Percentiles rank a stretch among this genome's conserved stretches.
Conservation (phyloP, 37 sponge, comb jelly and placozoan genomes). For the Agelas oroides region DNA sequence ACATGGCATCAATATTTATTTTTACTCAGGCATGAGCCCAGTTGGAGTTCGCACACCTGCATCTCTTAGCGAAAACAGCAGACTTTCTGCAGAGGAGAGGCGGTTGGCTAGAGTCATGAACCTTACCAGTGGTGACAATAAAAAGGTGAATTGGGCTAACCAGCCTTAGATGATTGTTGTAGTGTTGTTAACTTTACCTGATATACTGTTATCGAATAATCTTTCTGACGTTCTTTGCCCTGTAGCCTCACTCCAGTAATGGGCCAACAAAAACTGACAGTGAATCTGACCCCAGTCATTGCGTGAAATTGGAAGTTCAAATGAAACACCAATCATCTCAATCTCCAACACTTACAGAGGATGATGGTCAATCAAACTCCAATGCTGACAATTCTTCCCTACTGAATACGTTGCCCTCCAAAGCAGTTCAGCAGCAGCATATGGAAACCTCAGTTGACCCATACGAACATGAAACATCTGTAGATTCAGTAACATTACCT, state of each 20-base stretch:
- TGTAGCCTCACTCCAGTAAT: too few species aligned
- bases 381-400: neutral
- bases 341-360: neutral
- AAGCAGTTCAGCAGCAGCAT: neutral
- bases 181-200: too few species aligned
- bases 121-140: neutral
- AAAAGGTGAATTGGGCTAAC: neutral
- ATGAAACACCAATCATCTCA: too few species aligned
- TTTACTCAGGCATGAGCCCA: neutral
- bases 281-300: too few species aligned
- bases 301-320: too few species aligned
- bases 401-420: neutral
- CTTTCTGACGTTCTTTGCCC: too few species aligned
- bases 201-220: too few species aligned
- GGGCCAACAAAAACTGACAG: too few species aligned
- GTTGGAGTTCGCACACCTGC: neutral
- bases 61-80: neutral
- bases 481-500: neutral
- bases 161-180: neutral
- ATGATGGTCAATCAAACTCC: neutral
- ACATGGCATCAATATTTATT: too few species aligned
- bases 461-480: too few species aligned
- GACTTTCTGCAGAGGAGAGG: conserved; percentile 1
- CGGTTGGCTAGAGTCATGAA: neutral
- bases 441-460: too few species aligned